Evolutionary conservation across 2,797 vertebrate genomes (phyloP).

Genomic region (Paratrypauchen microcephalus): DNA sequence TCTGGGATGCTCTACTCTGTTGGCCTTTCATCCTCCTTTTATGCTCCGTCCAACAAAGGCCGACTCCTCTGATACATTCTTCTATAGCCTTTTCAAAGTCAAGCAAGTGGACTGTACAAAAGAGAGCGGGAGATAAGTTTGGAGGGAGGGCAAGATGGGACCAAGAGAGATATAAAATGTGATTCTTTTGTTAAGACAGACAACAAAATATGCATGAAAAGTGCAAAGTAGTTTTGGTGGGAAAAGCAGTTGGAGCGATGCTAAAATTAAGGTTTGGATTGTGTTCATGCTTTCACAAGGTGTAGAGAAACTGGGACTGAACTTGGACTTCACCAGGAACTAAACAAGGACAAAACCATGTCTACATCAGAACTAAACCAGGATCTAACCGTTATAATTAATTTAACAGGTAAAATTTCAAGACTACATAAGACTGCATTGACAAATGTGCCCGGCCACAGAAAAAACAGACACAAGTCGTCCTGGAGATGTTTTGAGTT

Average conservation of each 20-base stretch:
- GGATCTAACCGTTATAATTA: too few relatives aligned
- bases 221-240: background rate
- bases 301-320: too few relatives aligned
- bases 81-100: background rate
- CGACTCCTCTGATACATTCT: background rate
- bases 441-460: too few relatives aligned
- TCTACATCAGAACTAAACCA: too few relatives aligned
- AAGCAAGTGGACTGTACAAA: background rate
- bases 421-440: too few relatives aligned
- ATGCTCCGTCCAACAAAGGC: background rate
- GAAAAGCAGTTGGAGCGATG: background rate
- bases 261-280: background rate
- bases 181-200: background rate
- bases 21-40: background rate
- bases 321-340: too few relatives aligned
- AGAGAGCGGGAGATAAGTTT: background rate
- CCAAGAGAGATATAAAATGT: background rate
- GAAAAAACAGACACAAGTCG: too few relatives aligned
- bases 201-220: background rate
- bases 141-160: background rate
- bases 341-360: too few relatives aligned
- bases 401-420: too few relatives aligned
- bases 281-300: background rate
- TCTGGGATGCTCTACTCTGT: background rate
- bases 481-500: too few relatives aligned